Evolutionary conservation across 2,797 vertebrate species (phyloP), one percentile per base, ranked within the genome.

Genomic region (Dipus sagitta): DNA sequence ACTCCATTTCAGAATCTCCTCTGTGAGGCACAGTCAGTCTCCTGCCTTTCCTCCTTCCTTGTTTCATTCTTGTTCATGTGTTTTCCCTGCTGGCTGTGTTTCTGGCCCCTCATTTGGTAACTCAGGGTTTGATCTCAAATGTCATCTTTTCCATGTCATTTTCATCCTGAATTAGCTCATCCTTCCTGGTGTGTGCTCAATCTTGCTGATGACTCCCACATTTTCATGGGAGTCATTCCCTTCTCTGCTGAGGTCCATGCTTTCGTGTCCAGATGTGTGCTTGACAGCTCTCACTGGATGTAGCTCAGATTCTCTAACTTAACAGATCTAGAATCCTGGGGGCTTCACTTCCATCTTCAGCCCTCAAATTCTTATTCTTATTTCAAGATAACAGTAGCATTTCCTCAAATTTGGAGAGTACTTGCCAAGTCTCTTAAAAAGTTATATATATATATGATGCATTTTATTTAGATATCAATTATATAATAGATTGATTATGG

Each of bases 1-100:
- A 20, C 75, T 78, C 20, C 62, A 80, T 80, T 83, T 81, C 47
- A 90, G 65, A 93, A 81, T 75, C 83, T 26, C n/a, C 2, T 90
- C 3, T 20, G 14, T 60, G 68, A 76, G 67, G 75, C 54, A 67
- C 9, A 17, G 6, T 86, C 28, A 38, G 42, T 67, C 11, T 2
- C 20, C 30, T 14, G 12, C 6, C 94, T 88, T 54, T 2, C 62
- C 82, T 72, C 20, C 2, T 90, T 77, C 68, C 42, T 75, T 15
- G 7, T 7, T 60, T 13, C 17, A 54, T 64, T 38, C 30, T 93
- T 72, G 12, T 42, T 87, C 21, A 26, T 75, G 64, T 84, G 8
- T 78, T 89, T 80, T 62, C 12, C 42, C 86, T 75, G 7, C 38
- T 67, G 6, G 14, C 26, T 75, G 10, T 23, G 52, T 78, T 30